Evolutionary conservation across 2,113 vertebrate genomes (phyloP).

Genomic region (Pagrus major): DNA sequence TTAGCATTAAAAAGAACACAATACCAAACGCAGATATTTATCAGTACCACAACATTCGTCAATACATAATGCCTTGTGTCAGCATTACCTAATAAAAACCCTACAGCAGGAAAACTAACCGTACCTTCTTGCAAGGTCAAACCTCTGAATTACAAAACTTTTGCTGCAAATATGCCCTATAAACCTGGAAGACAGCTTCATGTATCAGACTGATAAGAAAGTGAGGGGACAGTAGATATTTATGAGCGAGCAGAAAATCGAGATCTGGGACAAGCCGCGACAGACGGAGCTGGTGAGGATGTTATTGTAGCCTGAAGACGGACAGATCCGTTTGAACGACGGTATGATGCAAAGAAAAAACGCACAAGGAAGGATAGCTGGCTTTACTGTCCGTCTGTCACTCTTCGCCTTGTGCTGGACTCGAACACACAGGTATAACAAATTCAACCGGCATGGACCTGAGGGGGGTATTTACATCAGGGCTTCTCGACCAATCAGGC

Average conservation of each 20-base stretch:
- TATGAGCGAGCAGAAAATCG: constrained; percentile 23
- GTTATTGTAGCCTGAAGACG: constrained; percentile 20
- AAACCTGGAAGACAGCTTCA: constrained; percentile 73
- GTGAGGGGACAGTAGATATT: constrained; percentile 21
- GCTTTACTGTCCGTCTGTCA: constrained; percentile 8
- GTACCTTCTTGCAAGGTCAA: constrained; percentile 43
- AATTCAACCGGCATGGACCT: constrained; percentile 40
- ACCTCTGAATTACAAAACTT: constrained; percentile 60
- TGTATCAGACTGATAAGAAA: constrained; percentile 46
- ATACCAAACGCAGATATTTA: constrained; percentile 39
- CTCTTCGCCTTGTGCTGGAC: constrained; percentile 35
- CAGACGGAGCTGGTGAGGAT: constrained; percentile 31
- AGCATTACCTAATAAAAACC: constrained; percentile 49
- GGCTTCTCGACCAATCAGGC: constrained; percentile 34
- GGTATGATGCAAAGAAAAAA: constrained; percentile 38
- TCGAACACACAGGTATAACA: constrained; percentile 30
- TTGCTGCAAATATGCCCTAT: constrained; percentile 59
- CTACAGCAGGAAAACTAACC: constrained; percentile 34
- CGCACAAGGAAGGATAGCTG: constrained; percentile 37
- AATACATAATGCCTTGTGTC: constrained; percentile 29
- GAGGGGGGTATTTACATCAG: constrained; percentile 72
- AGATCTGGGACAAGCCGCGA: constrained; percentile 26
- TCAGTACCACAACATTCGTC: constrained; percentile 51
- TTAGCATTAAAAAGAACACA: constrained; percentile 42
- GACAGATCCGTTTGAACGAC: constrained; percentile 21